Conservation (phyloP, 2,113 vertebrate genomes). For the Sitta europaea region DNA sequence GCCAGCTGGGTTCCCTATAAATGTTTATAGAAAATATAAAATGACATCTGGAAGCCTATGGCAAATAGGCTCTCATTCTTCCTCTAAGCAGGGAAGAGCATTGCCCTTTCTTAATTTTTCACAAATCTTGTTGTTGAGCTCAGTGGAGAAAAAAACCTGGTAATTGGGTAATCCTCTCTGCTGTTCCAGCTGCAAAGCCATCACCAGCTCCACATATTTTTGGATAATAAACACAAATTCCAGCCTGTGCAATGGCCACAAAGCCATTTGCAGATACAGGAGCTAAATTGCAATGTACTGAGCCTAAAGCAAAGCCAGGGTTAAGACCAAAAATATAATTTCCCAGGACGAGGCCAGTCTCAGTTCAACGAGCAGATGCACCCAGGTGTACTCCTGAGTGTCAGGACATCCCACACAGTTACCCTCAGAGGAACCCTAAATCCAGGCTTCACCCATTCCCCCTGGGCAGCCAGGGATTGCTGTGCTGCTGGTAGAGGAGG, state of each 20-base stretch:
- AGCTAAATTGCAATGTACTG: background rate
- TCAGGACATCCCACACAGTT: background rate
- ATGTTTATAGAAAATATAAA: slow-evolving; percentile 18
- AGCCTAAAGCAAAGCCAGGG: background rate
- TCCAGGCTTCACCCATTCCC: background rate
- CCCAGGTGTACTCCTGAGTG: background rate
- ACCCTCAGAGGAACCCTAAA: background rate
- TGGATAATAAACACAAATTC: background rate
- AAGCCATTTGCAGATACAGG: background rate
- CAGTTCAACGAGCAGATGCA: background rate
- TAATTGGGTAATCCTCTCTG: background rate
- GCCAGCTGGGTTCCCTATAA: slow-evolving; percentile 20
- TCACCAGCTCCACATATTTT: background rate
- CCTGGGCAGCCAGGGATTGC: background rate
- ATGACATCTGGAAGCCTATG: slow-evolving; percentile 12
- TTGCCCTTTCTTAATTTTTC: background rate
- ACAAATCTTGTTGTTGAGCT: background rate
- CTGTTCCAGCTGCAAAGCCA: background rate
- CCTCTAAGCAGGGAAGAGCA: background rate
- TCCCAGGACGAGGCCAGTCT: background rate
- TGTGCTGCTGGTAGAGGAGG: background rate
- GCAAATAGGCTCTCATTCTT: background rate
- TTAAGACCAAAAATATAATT: background rate
- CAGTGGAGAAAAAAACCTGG: background rate
- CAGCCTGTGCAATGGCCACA: background rate